Conservation (phyloP, 2,797 vertebrate species). For the Orientallactaga sibirica region DNA sequence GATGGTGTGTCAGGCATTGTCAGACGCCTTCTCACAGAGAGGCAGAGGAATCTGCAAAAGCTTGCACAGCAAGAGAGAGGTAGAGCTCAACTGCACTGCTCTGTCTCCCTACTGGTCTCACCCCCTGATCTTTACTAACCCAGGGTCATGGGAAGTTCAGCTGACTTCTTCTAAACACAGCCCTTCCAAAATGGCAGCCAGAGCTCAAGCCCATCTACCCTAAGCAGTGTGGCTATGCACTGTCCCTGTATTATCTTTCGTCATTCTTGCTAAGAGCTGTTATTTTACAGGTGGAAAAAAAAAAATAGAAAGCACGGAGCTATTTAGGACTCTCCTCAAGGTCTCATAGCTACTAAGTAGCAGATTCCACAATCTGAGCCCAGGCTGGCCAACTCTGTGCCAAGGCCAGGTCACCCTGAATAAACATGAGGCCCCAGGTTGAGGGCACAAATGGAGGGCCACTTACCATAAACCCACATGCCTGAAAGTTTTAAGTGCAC, state of each 20-base stretch:
- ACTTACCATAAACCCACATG: neutral
- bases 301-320: neutral
- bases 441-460: neutral
- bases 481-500: neutral
- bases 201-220: neutral
- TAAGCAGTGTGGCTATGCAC: neutral
- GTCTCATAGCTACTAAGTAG: neutral
- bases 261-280: neutral
- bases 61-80: neutral
- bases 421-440: rapidly evolving
- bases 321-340: neutral
- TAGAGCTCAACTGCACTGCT: neutral
- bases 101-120: neutral
- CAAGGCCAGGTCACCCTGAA: neutral
- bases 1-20: neutral
- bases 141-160: neutral
- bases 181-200: neutral
- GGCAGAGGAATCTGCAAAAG: neutral
- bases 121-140: neutral
- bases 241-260: neutral
- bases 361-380: neutral
- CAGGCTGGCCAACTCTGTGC: neutral
- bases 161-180: neutral
- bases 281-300: neutral
- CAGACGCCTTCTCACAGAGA: neutral